Base-by-base conservation (phyloP, 2,113 vertebrate species). In the Vireo altiloquus region DNA sequence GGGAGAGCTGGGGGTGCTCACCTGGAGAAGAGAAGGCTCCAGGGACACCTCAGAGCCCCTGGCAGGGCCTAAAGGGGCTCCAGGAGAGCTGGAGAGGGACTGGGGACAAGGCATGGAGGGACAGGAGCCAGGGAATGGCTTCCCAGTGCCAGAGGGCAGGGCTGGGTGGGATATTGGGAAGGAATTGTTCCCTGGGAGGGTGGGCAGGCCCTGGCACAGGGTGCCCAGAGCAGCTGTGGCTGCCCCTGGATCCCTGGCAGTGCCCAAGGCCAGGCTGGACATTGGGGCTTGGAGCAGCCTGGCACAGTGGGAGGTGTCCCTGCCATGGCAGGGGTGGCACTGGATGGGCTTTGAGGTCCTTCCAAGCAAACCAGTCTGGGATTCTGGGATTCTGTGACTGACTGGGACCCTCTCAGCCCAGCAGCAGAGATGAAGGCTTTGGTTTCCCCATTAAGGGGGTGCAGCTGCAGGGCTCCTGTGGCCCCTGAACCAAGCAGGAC, bases 341-440 rank as follows among this genome's bases (percentile, higher is more conserved):
- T 0, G 0, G 71, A 2, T 61, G 46, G 4, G 22, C 0, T 78
- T 19, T n/a, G 2, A 39, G 0, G 23, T 53, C 39, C 28, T 14
- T 2, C 54, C 39, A 61, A 6, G 9, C n/a, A 61, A 70, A 61
- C n/a, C 64, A 78, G 5, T 69, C 9, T n/a, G 39, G 47, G 28
- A 50, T 37, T 69, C 9, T n/a, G 39, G 47, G 28, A 50, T 37
- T 44, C 27, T 44, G 33, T 44, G 28, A 37, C 53, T 74, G 69
- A 27, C 21, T 77, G 60, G 42, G 20, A 66, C 16, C 35, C 39
- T n/a, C 61, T 16, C 37, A 77, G 37, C 25, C 44, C 91, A 57
- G 33, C 39, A n/a, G 20, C 69, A 71, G 46, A 21, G 37, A 24
- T 8, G 2, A 68, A 25, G 31, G 2, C 12, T 27, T 28, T 8